These are phyloP conservation scores for Parnassius mnemosyne DNA, from an alignment of 2,888 invertebrate genomes.

Conservation along the genomic window DNA sequence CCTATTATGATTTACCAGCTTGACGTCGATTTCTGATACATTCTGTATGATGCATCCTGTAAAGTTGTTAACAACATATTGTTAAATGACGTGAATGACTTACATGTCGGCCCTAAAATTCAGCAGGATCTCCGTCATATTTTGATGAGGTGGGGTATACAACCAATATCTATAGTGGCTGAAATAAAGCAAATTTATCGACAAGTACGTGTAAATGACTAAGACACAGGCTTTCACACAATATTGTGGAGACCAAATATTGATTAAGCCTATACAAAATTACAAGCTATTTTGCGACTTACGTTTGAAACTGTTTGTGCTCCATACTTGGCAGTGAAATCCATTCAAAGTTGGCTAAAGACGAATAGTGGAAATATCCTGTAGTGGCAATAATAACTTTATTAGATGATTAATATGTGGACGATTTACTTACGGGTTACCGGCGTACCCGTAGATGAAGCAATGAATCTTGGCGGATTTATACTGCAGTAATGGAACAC, in stretches of 20 bases:
- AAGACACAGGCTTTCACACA: slow-evolving; percentile 27
- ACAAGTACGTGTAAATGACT: slow-evolving; percentile 19
- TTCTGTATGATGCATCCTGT: slow-evolving; percentile 24
- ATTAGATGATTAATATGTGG: slow-evolving; percentile 1
- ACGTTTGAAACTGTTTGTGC: slow-evolving; percentile 3
- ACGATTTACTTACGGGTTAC: slow-evolving; percentile 3
- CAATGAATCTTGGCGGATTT: slow-evolving; percentile 34
- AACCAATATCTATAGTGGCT: slow-evolving; percentile 25
- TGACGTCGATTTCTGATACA: too few relatives aligned
- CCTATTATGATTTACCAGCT: too few relatives aligned
- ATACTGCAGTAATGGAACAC: slow-evolving; percentile 39
- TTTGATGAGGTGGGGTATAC: slow-evolving; percentile 27
- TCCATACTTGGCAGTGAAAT: slow-evolving; percentile 29
- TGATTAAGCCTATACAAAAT: slow-evolving; percentile 17
- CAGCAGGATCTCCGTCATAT: slow-evolving; percentile 31
- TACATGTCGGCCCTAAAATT: slow-evolving; percentile 29
- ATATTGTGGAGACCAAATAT: slow-evolving; percentile 30
- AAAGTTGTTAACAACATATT: slow-evolving; percentile 25
- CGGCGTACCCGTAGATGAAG: neutral
- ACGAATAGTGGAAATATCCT: slow-evolving; percentile 21
- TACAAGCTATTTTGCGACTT: slow-evolving; percentile 29
- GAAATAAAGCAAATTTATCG: slow-evolving; percentile 32
- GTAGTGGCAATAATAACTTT: neutral
- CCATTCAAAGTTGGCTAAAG: slow-evolving; percentile 28
- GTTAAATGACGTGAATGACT: slow-evolving; percentile 26